These are phyloP conservation scores for Chrysochloris asiatica DNA, from an alignment of 2,113 vertebrate genomes.

Conservation along the genomic window DNA sequence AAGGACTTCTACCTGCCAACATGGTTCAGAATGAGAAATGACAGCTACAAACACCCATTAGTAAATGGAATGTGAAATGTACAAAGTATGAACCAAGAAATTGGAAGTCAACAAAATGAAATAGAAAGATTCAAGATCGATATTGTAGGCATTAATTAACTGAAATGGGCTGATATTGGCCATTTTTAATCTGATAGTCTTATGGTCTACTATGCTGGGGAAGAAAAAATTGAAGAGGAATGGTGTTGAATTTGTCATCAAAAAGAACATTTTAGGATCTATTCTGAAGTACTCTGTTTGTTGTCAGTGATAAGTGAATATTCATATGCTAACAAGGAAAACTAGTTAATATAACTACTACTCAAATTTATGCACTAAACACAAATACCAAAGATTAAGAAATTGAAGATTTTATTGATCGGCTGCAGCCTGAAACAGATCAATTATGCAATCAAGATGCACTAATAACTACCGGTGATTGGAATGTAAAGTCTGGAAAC, in stretches of 20 bases:
- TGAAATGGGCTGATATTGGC: background rate
- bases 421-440: background rate
- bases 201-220: background rate
- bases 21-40: background rate
- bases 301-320: background rate
- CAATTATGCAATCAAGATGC: background rate
- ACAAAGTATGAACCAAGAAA: background rate
- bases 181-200: background rate
- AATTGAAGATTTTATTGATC: background rate
- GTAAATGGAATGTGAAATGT: background rate
- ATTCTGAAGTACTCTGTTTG: background rate
- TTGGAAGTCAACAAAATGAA: background rate
- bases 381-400: background rate
- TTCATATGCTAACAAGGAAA: background rate
- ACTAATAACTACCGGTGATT: background rate
- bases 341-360: background rate
- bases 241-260: background rate
- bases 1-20: background rate
- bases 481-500: background rate
- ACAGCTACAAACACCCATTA: background rate
- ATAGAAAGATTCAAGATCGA: background rate
- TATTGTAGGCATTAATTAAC: background rate
- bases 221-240: background rate
- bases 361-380: background rate
- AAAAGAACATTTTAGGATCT: background rate